phyloP scores from a whole-genome alignment of 2,888 invertebrate genomes.

The Leucophenga maculata region DNA sequence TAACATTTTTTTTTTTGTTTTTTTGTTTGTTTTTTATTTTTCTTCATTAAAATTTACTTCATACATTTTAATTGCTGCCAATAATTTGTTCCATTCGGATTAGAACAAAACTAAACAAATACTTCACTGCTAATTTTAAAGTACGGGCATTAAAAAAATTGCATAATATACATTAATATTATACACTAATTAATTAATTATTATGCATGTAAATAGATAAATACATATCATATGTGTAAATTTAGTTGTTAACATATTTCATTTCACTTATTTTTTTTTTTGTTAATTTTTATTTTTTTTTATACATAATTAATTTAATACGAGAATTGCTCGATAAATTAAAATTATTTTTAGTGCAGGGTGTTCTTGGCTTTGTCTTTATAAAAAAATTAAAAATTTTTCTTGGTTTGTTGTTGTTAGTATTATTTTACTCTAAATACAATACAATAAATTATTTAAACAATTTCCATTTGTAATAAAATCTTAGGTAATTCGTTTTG shows the following conservation, averaged over 20 bases:
- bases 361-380: not conserved
- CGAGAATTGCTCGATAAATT: too few species aligned
- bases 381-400: slow-evolving; percentile 4
- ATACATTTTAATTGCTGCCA: not conserved
- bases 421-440: not conserved
- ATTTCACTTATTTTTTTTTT: too few species aligned
- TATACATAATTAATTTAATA: too few species aligned
- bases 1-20: not conserved
- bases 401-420: not conserved
- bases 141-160: too few species aligned
- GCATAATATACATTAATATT: not conserved
- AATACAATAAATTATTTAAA: not conserved
- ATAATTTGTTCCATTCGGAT: too few species aligned
- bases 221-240: too few species aligned
- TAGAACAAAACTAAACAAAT: too few species aligned
- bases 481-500: slow-evolving; percentile 60
- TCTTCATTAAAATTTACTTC: not conserved
- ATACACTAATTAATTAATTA: not conserved
- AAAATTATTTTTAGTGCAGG: too few species aligned
- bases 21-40: not conserved
- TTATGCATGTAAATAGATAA: not conserved
- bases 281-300: too few species aligned
- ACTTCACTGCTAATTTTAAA: too few species aligned
- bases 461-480: slow-evolving; percentile 48
- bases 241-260: too few species aligned